These are phyloP conservation scores for Parapristionchus giblindavisi DNA, from an alignment of 2,888 invertebrate genomes.

Conservation along the genomic window DNA sequence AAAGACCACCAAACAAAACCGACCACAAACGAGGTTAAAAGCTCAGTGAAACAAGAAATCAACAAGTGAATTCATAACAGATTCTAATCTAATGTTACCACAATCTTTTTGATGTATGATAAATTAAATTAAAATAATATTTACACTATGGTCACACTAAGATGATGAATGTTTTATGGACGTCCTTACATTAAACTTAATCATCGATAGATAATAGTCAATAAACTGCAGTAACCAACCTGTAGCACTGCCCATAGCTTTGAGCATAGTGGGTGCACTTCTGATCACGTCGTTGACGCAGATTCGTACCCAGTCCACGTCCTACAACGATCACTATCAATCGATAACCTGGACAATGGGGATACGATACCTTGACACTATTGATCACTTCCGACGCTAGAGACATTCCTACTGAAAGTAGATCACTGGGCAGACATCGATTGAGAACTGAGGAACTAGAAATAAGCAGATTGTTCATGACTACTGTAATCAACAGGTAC, in stretches of 20 bases:
- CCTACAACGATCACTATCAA: slow-evolving; percentile 15
- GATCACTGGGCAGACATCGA: slow-evolving; percentile 27
- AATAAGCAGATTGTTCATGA: neutral
- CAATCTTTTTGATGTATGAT: no score
- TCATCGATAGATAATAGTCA: neutral
- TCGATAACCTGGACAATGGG: neutral
- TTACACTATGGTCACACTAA: no score
- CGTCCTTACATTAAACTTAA: neutral
- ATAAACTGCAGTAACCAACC: neutral
- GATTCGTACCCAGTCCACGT: slow-evolving; percentile 30
- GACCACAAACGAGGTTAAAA: no score
- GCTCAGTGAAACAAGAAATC: no score
- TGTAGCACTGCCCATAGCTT: slow-evolving; percentile 10
- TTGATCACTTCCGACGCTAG: slow-evolving; percentile 14
- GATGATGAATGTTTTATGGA: no score
- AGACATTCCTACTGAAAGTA: slow-evolving; percentile 20
- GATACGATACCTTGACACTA: slow-evolving; percentile 10
- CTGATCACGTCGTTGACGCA: neutral
- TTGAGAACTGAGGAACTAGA: slow-evolving; percentile 23
- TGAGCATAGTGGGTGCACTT: neutral
- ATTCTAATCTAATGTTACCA: no score
- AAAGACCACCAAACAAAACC: neutral
- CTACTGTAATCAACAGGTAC: neutral
- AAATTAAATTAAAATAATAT: no score
- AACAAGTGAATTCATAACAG: no score